A percentile compares a stretch with the other conserved stretches of the same genome.
phyloP scores from a whole-genome alignment of 2,113 vertebrate species.

The Amblyornis subalaris region DNA sequence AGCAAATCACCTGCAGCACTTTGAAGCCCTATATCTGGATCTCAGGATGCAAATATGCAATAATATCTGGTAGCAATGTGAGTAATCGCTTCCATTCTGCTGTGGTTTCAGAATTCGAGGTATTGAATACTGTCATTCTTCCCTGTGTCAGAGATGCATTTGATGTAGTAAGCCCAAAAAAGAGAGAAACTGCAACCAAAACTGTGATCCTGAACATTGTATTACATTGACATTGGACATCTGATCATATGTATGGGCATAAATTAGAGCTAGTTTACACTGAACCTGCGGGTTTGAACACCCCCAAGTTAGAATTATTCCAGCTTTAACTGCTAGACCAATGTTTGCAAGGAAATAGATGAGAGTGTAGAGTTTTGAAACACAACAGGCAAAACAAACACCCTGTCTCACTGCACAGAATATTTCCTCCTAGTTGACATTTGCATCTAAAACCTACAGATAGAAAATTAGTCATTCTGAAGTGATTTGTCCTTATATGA shows the following conservation, averaged over 20 bases:
- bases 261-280: not conserved
- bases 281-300: not conserved
- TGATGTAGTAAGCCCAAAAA: not conserved
- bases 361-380: not conserved
- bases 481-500: not conserved
- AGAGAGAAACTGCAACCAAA: not conserved
- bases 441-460: not conserved
- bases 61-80: not conserved
- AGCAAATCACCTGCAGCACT: slow-evolving; percentile 32
- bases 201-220: fast-evolving
- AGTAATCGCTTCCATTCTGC: not conserved
- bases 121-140: fast-evolving
- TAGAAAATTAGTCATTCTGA: not conserved
- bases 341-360: not conserved
- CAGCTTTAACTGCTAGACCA: not conserved
- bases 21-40: not conserved
- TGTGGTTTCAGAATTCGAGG: not conserved
- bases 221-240: too few species aligned
- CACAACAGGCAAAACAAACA: not conserved
- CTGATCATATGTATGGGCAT: too few species aligned
- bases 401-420: not conserved
- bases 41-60: not conserved
- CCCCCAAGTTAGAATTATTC: not conserved
- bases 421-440: not conserved
- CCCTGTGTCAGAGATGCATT: not conserved